phyloP scores from a whole-genome alignment of 2,113 vertebrate species.

The Haplotaxodon microlepis region DNA sequence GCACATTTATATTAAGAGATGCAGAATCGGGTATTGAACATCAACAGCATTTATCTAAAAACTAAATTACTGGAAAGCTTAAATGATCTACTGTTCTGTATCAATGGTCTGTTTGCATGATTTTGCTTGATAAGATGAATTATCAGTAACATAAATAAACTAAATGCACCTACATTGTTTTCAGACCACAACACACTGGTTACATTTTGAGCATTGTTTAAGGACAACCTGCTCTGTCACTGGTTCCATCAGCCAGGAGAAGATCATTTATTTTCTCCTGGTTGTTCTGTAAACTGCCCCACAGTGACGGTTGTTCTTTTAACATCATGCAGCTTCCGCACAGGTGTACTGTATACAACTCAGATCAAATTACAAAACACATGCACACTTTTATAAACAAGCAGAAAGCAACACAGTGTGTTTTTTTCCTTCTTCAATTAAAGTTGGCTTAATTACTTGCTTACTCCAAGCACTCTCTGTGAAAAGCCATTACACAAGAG shows the following conservation, averaged over 20 bases:
- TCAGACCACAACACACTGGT: background rate
- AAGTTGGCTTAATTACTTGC: constrained; percentile 55
- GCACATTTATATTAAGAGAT: background rate
- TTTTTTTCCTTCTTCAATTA: constrained; percentile 30
- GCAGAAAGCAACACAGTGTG: background rate
- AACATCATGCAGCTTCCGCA: background rate
- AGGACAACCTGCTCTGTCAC: background rate
- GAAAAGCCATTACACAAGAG: constrained; percentile 44
- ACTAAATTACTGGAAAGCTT: background rate
- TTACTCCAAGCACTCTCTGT: constrained; percentile 43
- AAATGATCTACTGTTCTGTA: background rate
- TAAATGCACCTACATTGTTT: background rate
- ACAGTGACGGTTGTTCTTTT: background rate
- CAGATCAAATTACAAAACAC: background rate
- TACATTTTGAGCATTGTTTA: background rate
- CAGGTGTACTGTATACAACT: background rate
- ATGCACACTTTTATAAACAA: background rate
- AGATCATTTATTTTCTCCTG: background rate
- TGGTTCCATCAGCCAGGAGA: background rate
- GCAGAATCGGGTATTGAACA: background rate
- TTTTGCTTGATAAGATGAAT: background rate
- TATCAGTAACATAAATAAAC: background rate
- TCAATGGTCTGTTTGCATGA: background rate
- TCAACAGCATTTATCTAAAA: background rate
- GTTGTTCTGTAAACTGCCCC: background rate